Evolutionary conservation across 1,140 invertebrate species (phyloP), one percentile per base, ranked within the genome.

Genomic region (Platyura marginata): DNA sequence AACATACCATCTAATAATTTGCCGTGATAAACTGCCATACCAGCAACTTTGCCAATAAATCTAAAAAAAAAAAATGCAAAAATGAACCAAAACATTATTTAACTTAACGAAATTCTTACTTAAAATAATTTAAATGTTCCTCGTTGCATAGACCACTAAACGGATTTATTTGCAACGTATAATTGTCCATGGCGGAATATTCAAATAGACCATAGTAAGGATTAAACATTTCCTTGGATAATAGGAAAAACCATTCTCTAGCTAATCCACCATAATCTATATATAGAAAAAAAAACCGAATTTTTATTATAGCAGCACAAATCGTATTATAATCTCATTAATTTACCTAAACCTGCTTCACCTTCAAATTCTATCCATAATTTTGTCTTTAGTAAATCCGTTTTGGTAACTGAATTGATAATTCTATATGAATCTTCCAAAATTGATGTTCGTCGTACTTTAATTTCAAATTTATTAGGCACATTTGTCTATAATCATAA

Each of bases 221-320:
- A 69, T 98, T 98, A 63, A 98, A 98, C 91, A 98, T 97, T 73
- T 98, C 93, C 65, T 95, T 95, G 1, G 92, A 97, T 21, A 99
- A 66, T 21, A 98, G 71, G 69, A 95, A 98, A 69, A 98, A 98
- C 90, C 92, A 98, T 71, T 98, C 94, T 48, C 90, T 70, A 15
- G 88, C 88, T 37, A 98, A 73, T 42, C 95, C 95, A 46, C 95
- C 94, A 63, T 98, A 98, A 69, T 99, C 95, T 72, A 47, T 18
- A 5, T 38, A 15, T 4, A 43, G 10, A 47, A 46, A 45, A 9
- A 15, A 34, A 42, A 43, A 43, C 34, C 41, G 34, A 22, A n/a
- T n/a, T n/a, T n/a, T n/a, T n/a, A n/a, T n/a, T n/a, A n/a, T n/a
- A 19, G 11, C n/a, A 9, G 9, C 9, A 9, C 9, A 32, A 9